Conservation (phyloP, 2,113 vertebrate species). For the Heteronetta atricapilla region DNA sequence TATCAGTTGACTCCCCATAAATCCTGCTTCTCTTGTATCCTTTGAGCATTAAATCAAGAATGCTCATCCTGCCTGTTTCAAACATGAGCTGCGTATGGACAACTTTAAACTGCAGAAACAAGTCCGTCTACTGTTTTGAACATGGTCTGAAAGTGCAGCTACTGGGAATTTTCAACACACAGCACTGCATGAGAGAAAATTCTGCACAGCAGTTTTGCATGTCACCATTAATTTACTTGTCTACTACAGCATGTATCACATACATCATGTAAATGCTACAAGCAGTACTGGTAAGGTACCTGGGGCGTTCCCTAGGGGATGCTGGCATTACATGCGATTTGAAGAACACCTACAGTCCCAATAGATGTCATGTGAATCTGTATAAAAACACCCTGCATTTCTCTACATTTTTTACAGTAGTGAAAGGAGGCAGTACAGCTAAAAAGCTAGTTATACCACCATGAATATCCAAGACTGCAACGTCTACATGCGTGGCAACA, state of each 20-base stretch:
- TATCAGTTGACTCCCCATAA: neutral
- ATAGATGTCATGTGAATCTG: neutral
- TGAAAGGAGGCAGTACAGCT: neutral
- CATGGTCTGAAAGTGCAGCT: neutral
- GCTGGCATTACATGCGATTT: neutral
- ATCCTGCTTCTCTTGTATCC: neutral
- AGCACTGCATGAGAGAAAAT: accelerated
- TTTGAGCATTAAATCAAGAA: neutral
- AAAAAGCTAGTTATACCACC: neutral
- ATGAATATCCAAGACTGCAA: neutral
- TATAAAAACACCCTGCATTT: neutral
- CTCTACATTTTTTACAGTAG: neutral
- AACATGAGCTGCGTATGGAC: neutral
- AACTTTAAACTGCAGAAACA: neutral
- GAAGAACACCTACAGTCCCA: neutral
- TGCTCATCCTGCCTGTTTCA: neutral
- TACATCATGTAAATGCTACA: neutral
- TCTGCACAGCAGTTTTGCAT: neutral
- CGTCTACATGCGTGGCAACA: neutral
- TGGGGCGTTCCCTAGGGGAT: neutral
- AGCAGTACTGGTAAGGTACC: neutral
- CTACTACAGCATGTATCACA: neutral
- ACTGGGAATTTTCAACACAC: neutral
- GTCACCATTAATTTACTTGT: neutral
- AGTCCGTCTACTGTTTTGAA: neutral